These are phyloP conservation scores for Pelecanus crispus DNA, from an alignment of 2,113 vertebrate species.

Conservation along the genomic window DNA sequence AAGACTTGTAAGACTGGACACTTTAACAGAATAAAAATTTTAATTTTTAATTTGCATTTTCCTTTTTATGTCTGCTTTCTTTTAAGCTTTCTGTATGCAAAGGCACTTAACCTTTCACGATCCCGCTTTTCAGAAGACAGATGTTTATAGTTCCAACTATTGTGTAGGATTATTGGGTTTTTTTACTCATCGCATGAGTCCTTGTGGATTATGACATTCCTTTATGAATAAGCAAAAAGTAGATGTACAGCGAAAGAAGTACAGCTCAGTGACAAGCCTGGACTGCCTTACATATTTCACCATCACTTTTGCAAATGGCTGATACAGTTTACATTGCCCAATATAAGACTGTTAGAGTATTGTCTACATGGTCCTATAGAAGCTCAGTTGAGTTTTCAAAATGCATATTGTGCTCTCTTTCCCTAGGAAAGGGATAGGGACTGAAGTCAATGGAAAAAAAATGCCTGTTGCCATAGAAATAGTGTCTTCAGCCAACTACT, in stretches of 20 bases:
- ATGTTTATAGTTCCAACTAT: background rate
- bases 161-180: background rate
- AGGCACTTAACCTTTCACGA: background rate
- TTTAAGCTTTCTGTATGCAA: background rate
- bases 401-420: accelerated
- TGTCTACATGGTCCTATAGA: background rate
- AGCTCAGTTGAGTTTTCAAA: background rate
- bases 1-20: constrained; percentile 33
- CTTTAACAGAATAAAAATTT: constrained; percentile 44
- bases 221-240: background rate
- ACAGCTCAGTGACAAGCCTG: background rate
- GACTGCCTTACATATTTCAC: background rate
- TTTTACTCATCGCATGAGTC: background rate
- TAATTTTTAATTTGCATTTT: constrained; percentile 23
- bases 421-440: background rate
- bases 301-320: background rate
- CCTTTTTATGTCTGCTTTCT: background rate
- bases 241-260: background rate
- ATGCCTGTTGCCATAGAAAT: background rate
- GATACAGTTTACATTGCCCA: background rate
- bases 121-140: background rate
- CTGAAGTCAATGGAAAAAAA: background rate
- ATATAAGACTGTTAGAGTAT: background rate
- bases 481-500: background rate
- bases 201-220: background rate